phyloP scores from a whole-genome alignment of 2,797 vertebrate genomes.

The Eulemur coronatus region DNA sequence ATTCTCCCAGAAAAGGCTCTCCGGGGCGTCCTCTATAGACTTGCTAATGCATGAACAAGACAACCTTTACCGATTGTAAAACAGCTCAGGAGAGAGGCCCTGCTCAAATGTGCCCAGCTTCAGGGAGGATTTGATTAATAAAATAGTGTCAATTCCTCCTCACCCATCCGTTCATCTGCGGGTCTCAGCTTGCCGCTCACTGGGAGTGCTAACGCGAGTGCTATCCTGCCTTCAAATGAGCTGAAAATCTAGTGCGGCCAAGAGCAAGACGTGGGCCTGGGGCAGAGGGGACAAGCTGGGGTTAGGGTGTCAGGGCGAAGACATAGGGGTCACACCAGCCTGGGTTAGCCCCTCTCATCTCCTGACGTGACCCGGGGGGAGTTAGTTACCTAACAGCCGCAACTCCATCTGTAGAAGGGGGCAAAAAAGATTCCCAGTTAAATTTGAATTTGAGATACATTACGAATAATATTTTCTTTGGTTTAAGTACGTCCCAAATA shows the following conservation, averaged over 20 bases:
- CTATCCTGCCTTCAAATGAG: too few species aligned
- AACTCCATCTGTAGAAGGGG: background rate
- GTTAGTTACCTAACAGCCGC: background rate
- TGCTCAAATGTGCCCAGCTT: background rate
- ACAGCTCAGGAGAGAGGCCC: background rate
- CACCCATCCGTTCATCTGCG: too few species aligned
- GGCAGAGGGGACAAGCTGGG: too few species aligned
- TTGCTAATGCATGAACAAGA: background rate
- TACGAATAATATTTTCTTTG: background rate
- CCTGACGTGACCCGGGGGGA: too few species aligned
- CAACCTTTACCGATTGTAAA: background rate
- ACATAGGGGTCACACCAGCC: background rate
- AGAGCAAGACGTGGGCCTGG: background rate
- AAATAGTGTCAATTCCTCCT: background rate
- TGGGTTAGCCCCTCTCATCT: accelerated
- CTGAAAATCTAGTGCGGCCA: background rate
- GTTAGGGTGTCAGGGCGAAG: too few species aligned
- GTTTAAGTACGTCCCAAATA: background rate
- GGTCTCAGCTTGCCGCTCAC: background rate
- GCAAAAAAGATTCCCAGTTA: background rate
- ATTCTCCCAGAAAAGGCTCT: background rate
- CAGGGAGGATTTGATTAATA: background rate
- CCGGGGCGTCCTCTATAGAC: background rate
- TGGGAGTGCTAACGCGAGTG: too few species aligned
- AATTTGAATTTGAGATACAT: background rate